Evolutionary conservation across 2,888 invertebrate genomes (phyloP), one percentile per base, ranked within the genome.

Genomic region (Drosophila testacea): DNA sequence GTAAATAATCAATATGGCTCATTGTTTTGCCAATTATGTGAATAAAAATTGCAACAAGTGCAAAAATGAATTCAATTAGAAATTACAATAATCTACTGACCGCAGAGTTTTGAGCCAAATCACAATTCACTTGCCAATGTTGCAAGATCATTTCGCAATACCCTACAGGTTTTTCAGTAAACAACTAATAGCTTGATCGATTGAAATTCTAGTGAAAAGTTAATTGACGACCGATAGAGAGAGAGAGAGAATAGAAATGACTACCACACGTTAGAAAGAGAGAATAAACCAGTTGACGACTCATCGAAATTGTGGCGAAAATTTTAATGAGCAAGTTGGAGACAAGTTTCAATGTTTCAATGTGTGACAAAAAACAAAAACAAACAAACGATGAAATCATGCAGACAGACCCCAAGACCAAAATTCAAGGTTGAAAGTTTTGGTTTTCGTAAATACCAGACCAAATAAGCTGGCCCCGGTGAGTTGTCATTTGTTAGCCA

Each of bases 231-330:
- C 28, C 1, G 11, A 22, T 9, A 47, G 38, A 55, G 36, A 55
- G 6, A 47, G 44, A 62, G 30, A 55, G 4, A 44, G 42, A 38
- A 57, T 11, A 44, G 38, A 47, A 30, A 32, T 36, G 32, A 48
- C 38, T 6, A 16, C 16, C 22, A 22, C 22, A 6, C 6, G 10
- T 11, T 44, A 27, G 27, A 44, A 22, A 44, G 22, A 44, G 42
- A 44, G 22, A 11, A 32, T 38, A 69, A 83, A 83, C 88, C 88
- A 60, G 83, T 88, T 83, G 71, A 39, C 67, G 64, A 44, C 44
- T 60, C 88, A 88, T 85, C 83, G 67, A 67, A 48, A 59, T 80
- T 74, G 88, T 70, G 83, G 75, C 80, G 62, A 85, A 83, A 83
- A 85, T 83, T 74, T 70, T 88, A 85, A 83, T 83, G 83, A 79